phyloP scores from a whole-genome alignment of 2,113 vertebrate genomes.

The Plectropomus leopardus region DNA sequence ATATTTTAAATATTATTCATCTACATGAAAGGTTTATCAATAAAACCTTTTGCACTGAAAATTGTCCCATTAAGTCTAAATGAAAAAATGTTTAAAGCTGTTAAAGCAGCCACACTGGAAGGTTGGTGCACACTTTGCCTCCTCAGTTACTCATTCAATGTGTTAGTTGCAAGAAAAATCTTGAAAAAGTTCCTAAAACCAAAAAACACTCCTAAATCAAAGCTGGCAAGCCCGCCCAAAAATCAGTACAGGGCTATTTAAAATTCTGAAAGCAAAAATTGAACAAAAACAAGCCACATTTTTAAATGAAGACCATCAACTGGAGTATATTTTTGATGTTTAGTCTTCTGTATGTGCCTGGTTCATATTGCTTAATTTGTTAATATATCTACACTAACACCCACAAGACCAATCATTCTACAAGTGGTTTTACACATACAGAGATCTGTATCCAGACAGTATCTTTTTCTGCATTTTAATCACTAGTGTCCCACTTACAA shows the following conservation, averaged over 20 bases:
- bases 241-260: background rate
- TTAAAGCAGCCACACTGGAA: no score
- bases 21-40: no score
- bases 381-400: background rate
- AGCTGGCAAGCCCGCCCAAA: slow-evolving; percentile 30
- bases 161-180: background rate
- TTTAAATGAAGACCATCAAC: background rate
- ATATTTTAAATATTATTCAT: no score
- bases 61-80: no score
- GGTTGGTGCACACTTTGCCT: background rate
- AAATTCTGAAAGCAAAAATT: slow-evolving; percentile 6
- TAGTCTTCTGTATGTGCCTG: background rate
- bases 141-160: background rate
- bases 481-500: slow-evolving; percentile 2
- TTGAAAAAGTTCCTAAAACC: slow-evolving; percentile 6
- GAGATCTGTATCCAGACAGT: background rate
- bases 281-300: no score
- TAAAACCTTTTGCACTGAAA: no score
- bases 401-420: background rate
- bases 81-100: no score
- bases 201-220: background rate
- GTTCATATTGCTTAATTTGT: background rate
- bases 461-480: slow-evolving; percentile 34
- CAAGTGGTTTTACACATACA: background rate
- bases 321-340: background rate